A percentile compares a stretch with the other conserved stretches of the same genome.
phyloP scores from a whole-genome alignment of 2,797 vertebrate genomes.

The Syngnathus acus region DNA sequence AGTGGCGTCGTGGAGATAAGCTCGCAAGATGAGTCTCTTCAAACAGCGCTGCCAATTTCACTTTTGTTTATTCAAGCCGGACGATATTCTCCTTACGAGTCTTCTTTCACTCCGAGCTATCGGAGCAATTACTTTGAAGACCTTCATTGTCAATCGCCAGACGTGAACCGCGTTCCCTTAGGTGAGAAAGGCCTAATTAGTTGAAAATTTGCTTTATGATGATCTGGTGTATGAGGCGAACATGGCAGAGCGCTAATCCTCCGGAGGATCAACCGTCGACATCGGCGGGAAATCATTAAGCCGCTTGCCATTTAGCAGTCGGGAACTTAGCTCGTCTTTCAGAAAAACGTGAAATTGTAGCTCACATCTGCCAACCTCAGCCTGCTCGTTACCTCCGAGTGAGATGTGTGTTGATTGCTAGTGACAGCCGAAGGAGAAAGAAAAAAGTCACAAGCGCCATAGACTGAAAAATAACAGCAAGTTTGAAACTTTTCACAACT shows the following conservation, averaged over 20 bases:
- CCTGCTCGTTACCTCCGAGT: conserved; percentile 4
- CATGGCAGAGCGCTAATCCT: conserved; percentile 23
- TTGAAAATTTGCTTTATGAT: conserved; percentile 24
- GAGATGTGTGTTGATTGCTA: conserved; percentile 32
- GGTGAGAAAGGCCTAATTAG: conserved; percentile 43
- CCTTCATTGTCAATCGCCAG: conserved; percentile 18
- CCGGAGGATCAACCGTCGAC: conserved; percentile 21
- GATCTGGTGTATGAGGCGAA: conserved; percentile 32
- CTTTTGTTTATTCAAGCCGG: conserved; percentile 26
- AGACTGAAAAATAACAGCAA: not conserved
- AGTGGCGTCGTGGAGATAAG: conserved; percentile 44
- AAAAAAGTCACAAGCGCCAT: not conserved
- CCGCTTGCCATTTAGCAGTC: conserved; percentile 8
- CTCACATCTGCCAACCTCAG: conserved; percentile 26
- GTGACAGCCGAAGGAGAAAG: conserved; percentile 34
- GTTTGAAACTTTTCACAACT: not conserved
- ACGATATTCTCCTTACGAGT: conserved; percentile 9
- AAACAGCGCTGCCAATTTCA: conserved; percentile 20
- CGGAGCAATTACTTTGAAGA: conserved; percentile 3
- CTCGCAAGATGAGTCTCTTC: conserved; percentile 18
- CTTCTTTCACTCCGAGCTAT: conserved; percentile 11
- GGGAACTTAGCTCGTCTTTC: not conserved
- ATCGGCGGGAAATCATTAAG: conserved; percentile 30
- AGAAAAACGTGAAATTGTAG: too few species aligned
- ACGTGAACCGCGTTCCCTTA: conserved; percentile 26